Conservation (phyloP, 1,140 invertebrate species). For the Planococcus citri region DNA sequence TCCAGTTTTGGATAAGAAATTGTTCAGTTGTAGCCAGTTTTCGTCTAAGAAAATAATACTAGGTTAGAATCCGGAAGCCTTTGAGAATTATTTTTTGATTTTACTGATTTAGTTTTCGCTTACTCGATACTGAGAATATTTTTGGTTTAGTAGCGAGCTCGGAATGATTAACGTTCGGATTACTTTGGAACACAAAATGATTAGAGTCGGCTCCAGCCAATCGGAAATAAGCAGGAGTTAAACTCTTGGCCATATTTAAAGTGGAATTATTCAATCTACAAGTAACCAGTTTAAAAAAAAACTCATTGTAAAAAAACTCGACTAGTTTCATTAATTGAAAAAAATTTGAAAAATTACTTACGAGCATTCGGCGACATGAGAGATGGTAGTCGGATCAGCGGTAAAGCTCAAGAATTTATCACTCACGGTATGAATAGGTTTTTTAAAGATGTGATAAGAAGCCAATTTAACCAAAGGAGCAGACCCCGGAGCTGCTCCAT, state of each 20-base stretch:
- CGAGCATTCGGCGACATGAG: background rate
- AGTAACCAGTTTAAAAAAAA: slow-evolving; percentile 9
- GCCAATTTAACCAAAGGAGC: background rate
- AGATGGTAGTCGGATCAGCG: slow-evolving; percentile 29
- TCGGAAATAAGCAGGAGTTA: background rate
- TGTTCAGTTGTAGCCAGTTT: slow-evolving; percentile 31
- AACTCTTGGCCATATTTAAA: slow-evolving; percentile 5
- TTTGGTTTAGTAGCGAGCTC: background rate
- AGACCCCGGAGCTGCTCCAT: background rate
- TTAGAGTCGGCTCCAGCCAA: slow-evolving; percentile 7
- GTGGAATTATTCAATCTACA: slow-evolving; percentile 5
- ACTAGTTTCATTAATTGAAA: background rate
- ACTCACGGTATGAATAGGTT: slow-evolving; percentile 16
- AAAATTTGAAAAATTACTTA: slow-evolving; percentile 10
- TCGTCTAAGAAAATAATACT: slow-evolving; percentile 28
- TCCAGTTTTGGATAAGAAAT: slow-evolving; percentile 32
- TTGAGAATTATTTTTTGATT: too few relatives aligned
- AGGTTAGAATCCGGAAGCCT: too few relatives aligned
- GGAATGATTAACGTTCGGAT: background rate
- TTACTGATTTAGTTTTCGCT: too few relatives aligned
- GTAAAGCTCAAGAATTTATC: slow-evolving; percentile 23
- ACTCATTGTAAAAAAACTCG: background rate
- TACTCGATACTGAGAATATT: background rate
- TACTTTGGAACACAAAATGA: slow-evolving; percentile 1
- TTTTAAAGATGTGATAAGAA: background rate